Conservation (phyloP, 2,888 invertebrate genomes). For the Torymus aiolomorphi region DNA sequence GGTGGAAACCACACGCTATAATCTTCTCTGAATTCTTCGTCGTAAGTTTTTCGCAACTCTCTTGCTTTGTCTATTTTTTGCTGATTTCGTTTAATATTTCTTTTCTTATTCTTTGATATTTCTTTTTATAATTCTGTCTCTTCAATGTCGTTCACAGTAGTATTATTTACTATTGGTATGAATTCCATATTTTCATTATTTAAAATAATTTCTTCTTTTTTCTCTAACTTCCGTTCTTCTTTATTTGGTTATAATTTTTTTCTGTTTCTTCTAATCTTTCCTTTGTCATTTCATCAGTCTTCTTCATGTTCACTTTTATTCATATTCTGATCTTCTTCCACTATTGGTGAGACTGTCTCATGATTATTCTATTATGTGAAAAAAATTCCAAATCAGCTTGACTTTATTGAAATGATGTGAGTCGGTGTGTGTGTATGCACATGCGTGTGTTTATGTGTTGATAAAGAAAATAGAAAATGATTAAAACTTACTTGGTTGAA, state of each 20-base stretch:
- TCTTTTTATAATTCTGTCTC: slow-evolving; percentile 37
- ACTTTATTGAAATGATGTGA: too few species aligned
- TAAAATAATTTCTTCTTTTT: slow-evolving; percentile 6
- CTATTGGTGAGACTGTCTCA: slow-evolving; percentile 41
- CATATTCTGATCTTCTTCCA: slow-evolving; percentile 18
- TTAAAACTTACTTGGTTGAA: slow-evolving; percentile 60
- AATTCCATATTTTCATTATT: not conserved
- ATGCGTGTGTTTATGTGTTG: too few species aligned
- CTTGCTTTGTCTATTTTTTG: slow-evolving; percentile 62
- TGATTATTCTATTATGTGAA: slow-evolving; percentile 31
- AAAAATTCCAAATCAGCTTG: not conserved
- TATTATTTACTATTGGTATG: slow-evolving; percentile 2
- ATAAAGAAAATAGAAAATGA: not conserved
- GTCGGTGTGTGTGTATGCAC: too few species aligned
- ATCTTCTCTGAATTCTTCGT: slow-evolving; percentile 75
- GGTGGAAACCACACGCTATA: slow-evolving; percentile 90
- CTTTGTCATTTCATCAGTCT: slow-evolving; percentile 19
- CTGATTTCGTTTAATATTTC: slow-evolving; percentile 59
- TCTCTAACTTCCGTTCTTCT: slow-evolving; percentile 31
- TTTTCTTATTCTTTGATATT: slow-evolving; percentile 59
- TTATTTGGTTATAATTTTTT: slow-evolving; percentile 8
- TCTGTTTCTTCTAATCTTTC: slow-evolving; percentile 24
- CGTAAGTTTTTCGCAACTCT: slow-evolving; percentile 46
- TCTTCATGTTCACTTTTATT: slow-evolving; percentile 26
- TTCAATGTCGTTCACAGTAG: slow-evolving; percentile 4